These are phyloP conservation scores for Pelodytes ibericus DNA, from an alignment of 2,797 vertebrate genomes.

Conservation along the genomic window DNA sequence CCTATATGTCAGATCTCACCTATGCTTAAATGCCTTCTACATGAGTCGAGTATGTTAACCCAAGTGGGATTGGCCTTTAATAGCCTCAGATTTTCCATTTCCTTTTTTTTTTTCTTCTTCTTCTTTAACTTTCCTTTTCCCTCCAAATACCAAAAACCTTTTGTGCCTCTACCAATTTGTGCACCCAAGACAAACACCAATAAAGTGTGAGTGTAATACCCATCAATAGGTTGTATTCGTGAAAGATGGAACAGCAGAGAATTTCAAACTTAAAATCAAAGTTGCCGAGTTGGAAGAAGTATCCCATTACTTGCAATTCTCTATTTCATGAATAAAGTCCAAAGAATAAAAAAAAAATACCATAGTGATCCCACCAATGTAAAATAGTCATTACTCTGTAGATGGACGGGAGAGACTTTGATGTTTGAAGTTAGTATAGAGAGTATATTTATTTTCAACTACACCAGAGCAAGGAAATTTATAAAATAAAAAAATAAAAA, in stretches of 20 bases:
- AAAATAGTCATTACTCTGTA: conserved; percentile 62
- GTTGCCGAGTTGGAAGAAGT: too few species aligned
- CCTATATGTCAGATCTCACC: conserved; percentile 62
- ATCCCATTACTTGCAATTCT: too few species aligned
- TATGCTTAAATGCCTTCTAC: conserved; percentile 59
- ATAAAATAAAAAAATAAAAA: conserved; percentile 59
- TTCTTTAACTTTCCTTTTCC: not conserved
- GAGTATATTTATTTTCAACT: conserved; percentile 67
- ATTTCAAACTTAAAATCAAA: too few species aligned
- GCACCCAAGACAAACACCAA: conserved; percentile 18
- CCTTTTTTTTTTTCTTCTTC: conserved; percentile 1
- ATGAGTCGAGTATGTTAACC: conserved; percentile 53
- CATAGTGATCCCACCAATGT: not conserved
- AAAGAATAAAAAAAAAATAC: conserved; percentile 9
- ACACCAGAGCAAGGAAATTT: conserved; percentile 68
- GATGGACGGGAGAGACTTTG: conserved; percentile 57
- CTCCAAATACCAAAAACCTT: conserved; percentile 25
- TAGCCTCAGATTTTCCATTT: conserved; percentile 52
- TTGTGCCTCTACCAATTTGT: conserved; percentile 5
- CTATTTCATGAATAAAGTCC: conserved; percentile 3
- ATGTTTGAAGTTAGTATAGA: conserved; percentile 57
- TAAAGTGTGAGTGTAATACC: not conserved
- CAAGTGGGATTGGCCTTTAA: conserved; percentile 55
- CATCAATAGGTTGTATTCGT: too few species aligned
- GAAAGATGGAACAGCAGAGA: too few species aligned